Conservation (phyloP, 2,888 invertebrate species). For the Brenthis hecate region DNA sequence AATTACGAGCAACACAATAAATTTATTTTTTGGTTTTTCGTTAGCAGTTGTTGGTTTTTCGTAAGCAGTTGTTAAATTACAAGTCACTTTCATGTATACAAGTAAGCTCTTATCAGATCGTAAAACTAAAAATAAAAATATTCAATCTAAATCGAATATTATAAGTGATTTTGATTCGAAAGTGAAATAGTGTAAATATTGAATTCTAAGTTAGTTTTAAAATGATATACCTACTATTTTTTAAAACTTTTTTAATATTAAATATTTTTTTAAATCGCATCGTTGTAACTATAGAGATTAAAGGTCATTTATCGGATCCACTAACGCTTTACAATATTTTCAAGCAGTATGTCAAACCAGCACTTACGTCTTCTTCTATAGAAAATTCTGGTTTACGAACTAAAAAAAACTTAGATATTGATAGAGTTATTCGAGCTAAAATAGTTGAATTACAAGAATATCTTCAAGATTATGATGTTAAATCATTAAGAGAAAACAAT, state of each 20-base stretch:
- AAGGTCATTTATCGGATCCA: conserved; percentile 41
- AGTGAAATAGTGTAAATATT: background rate
- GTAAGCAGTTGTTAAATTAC: too few species aligned
- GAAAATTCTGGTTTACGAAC: conserved; percentile 26
- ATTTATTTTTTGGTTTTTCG: too few species aligned
- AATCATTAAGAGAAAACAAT: conserved; percentile 33
- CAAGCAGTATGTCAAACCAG: conserved; percentile 49
- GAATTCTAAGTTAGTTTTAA: background rate
- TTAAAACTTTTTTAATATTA: conserved; percentile 5
- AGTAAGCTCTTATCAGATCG: conserved; percentile 1
- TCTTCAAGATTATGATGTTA: conserved; percentile 51
- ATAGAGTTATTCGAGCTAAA: conserved; percentile 49
- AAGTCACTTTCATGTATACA: too few species aligned
- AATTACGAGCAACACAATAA: too few species aligned
- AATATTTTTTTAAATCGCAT: background rate
- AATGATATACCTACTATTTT: too few species aligned
- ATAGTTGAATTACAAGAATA: conserved; percentile 50
- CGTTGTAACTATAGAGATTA: conserved; percentile 13
- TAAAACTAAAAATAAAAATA: background rate
- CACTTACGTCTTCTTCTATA: conserved; percentile 37
- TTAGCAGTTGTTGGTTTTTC: too few species aligned
- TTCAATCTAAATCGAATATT: background rate
- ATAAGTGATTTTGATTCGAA: background rate
- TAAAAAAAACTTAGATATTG: conserved; percentile 41
- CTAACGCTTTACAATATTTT: conserved; percentile 46